phyloP scores from a whole-genome alignment of 2,113 vertebrate genomes.

The Hippoglossus stenolepis region DNA sequence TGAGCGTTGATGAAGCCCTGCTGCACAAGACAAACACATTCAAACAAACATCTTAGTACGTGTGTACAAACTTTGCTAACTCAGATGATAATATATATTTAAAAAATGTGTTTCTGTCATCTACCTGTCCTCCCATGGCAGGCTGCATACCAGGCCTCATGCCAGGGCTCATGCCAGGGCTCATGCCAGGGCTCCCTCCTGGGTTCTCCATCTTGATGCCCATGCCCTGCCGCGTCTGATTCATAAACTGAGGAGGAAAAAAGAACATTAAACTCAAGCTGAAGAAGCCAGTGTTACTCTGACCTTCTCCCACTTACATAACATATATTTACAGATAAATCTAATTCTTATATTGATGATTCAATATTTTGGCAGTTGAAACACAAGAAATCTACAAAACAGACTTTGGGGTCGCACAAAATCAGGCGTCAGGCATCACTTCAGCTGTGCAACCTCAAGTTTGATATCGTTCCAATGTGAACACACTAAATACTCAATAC shows the following conservation, averaged over 20 bases:
- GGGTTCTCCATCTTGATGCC: slow-evolving; percentile 93
- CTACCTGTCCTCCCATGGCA: slow-evolving; percentile 86
- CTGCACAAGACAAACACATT: slow-evolving; percentile 62
- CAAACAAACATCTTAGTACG: not conserved
- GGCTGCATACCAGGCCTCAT: slow-evolving; percentile 88
- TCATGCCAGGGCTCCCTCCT: slow-evolving; percentile 81
- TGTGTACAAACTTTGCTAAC: not conserved
- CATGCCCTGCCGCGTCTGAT: slow-evolving; percentile 91
- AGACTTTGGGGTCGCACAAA: too few species aligned
- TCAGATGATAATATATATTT: not conserved
- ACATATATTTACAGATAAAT: too few species aligned
- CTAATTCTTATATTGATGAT: not conserved
- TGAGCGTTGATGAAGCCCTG: slow-evolving; percentile 95
- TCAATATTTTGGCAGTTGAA: not conserved
- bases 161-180: slow-evolving; percentile 84
- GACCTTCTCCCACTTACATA: too few species aligned
- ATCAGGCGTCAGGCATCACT: too few species aligned
- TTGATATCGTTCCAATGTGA: too few species aligned
- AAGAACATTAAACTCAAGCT: slow-evolving; percentile 18
- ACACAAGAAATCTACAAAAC: too few species aligned
- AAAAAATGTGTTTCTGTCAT: not conserved
- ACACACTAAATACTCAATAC: too few species aligned
- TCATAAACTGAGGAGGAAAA: slow-evolving; percentile 88
- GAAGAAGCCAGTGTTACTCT: not conserved
- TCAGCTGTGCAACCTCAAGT: too few species aligned